These are phyloP conservation scores for Petrolisthes manimaculis DNA, from an alignment of 2,888 invertebrate genomes.

Conservation along the genomic window DNA sequence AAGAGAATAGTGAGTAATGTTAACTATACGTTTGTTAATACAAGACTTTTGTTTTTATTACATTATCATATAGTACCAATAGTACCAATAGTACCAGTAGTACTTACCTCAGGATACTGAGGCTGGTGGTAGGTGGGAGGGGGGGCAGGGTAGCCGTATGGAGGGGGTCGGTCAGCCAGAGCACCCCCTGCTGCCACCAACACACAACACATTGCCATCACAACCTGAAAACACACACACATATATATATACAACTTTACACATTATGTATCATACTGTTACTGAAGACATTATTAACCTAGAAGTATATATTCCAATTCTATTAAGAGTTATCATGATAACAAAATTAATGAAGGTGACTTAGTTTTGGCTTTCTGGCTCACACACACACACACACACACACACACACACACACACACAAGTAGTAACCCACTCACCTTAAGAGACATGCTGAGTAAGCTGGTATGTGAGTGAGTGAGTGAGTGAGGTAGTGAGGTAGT, in stretches of 20 bases:
- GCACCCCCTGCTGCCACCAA: background rate
- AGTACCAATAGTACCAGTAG: too few species aligned
- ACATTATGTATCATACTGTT: too few species aligned
- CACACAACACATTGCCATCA: conserved; percentile 19
- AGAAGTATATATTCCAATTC: too few species aligned
- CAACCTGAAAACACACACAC: background rate
- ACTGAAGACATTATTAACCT: too few species aligned
- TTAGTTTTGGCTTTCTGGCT: too few species aligned
- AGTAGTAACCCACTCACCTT: background rate
- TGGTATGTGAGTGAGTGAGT: too few species aligned
- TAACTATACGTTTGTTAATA: background rate
- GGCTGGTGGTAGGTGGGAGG: conserved; percentile 19
- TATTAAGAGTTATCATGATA: too few species aligned
- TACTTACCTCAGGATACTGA: conserved; percentile 35
- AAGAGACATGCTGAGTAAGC: background rate
- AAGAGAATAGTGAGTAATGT: conserved; percentile 39
- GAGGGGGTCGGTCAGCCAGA: conserved; percentile 30
- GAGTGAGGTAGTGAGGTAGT: too few species aligned
- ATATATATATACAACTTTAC: too few species aligned
- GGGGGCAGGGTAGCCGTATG: conserved; percentile 38
- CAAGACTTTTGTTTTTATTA: background rate
- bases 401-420: too few species aligned
- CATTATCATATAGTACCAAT: background rate
- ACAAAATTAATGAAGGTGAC: too few species aligned
- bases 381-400: too few species aligned